Evolutionary conservation across 2,113 vertebrate species (phyloP).

Genomic region (Camelus dromedarius): DNA sequence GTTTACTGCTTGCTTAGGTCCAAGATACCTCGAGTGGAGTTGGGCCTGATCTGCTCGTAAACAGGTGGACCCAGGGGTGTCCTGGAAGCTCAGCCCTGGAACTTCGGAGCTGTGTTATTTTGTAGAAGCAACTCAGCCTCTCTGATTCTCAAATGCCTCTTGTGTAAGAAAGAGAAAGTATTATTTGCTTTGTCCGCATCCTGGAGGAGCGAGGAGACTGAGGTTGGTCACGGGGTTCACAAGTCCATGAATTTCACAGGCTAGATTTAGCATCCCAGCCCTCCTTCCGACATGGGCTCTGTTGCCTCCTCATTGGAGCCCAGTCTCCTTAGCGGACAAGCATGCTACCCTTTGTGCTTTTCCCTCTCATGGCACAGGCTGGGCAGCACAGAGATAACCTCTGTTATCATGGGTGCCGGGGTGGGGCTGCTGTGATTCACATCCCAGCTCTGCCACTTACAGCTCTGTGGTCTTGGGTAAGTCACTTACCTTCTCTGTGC

Average conservation of each 20-base stretch:
- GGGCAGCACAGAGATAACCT: neutral
- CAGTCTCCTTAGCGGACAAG: neutral
- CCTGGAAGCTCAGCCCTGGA: neutral
- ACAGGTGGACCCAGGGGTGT: neutral
- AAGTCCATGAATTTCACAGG: neutral
- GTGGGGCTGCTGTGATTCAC: neutral
- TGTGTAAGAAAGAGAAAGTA: neutral
- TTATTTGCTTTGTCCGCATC: neutral
- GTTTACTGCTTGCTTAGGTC: neutral
- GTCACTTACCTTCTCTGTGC: neutral
- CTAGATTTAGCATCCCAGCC: neutral
- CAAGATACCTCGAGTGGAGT: neutral
- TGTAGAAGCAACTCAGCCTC: neutral
- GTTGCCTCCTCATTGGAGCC: neutral
- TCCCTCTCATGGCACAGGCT: rapidly evolving
- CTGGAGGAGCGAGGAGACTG: neutral
- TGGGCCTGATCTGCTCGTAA: rapidly evolving
- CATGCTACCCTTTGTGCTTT: no score
- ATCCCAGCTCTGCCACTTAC: neutral
- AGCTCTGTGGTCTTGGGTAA: neutral
- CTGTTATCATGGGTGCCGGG: rapidly evolving
- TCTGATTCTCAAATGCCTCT: neutral
- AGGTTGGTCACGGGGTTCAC: neutral
- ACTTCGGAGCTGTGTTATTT: neutral
- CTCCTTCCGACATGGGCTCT: neutral